These are phyloP conservation scores for Acanthurus leucopareius DNA, from an alignment of 2,797 vertebrate genomes.

Conservation along the genomic window DNA sequence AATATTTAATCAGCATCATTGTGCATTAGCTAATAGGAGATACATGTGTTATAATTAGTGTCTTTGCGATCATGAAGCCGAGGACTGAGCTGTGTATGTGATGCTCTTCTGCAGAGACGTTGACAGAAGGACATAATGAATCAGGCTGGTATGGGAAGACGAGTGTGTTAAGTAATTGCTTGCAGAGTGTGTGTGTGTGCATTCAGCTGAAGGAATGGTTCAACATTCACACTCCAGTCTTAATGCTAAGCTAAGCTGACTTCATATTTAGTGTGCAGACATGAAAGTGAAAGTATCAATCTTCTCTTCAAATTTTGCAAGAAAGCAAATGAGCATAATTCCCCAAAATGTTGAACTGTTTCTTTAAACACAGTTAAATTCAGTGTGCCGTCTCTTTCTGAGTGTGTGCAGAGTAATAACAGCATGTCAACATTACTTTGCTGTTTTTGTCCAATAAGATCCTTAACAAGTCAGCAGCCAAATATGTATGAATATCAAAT, in stretches of 20 bases:
- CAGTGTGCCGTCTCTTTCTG: constrained; percentile 34
- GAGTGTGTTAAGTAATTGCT: constrained; percentile 28
- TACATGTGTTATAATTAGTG: neutral
- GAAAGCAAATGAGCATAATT: constrained; percentile 4
- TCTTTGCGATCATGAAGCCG: constrained; percentile 14
- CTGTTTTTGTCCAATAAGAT: constrained; percentile 13
- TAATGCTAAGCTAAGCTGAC: constrained; percentile 4
- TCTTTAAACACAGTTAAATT: constrained; percentile 30
- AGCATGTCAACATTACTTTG: constrained; percentile 41
- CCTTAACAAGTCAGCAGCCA: neutral
- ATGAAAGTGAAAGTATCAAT: neutral
- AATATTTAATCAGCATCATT: neutral
- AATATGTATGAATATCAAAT: constrained; percentile 17
- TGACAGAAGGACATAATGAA: constrained; percentile 57
- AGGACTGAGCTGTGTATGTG: constrained; percentile 38
- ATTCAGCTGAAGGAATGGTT: constrained; percentile 19
- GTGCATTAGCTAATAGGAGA: neutral
- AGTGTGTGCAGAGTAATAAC: constrained; percentile 39
- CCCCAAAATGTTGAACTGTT: constrained; percentile 21
- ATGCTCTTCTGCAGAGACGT: constrained; percentile 72
- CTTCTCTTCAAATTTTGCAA: constrained; percentile 13
- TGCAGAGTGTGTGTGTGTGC: constrained; percentile 59
- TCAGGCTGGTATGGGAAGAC: constrained; percentile 62
- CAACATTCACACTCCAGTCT: constrained; percentile 16
- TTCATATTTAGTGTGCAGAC: neutral